Base-by-base conservation (phyloP, 2,797 vertebrate species). In the Rhyacichthys aspro region DNA sequence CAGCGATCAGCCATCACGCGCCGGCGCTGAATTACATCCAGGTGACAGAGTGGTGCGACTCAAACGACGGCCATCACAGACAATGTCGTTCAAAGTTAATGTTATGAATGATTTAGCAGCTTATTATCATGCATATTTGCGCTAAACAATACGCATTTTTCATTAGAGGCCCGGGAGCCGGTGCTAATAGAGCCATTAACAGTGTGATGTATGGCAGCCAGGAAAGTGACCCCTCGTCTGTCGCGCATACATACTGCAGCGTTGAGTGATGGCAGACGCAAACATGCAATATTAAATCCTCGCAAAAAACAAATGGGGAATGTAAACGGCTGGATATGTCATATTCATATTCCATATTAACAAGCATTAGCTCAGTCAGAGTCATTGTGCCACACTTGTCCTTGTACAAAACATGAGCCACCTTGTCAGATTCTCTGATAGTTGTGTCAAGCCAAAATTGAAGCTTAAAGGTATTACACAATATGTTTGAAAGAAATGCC, bases 71-170 rank as follows among this genome's bases (percentile, higher is more conserved):
- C 79, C 77, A 86, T 88, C 80, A 57, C 28, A 74, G 75, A 65
- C 91, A 93, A 93, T 92, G 92, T 93, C 91, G 54, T 92, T 91
- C 90, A 93, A 93, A 91, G 92, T 92, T 92, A 93, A 93, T 92
- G 91, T 75, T 73, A 82, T 81, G 88, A 91, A 91, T 91, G 89
- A 91, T 92, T 92, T 90, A 90, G 76, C 79, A 67, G 87, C 85
- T 91, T 82, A 91, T 92, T 87, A 90, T 87, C 86, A 86, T 87
- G 88, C 90, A 87, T 91, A 89, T 91, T 89, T 89, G 86, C 65
- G 71, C 87, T 88, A 92, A 93, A 92, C 91, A 92, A 91, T 88
- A 85, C 82, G 88, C 86, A 90, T 90, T 92, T 91, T 89, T 92
- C 89, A 91, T 90, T 88, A 84, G 82, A 60, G 70, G 74, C 81